phyloP scores from a whole-genome alignment of 2,888 invertebrate genomes.

The Perdita meconis region DNA sequence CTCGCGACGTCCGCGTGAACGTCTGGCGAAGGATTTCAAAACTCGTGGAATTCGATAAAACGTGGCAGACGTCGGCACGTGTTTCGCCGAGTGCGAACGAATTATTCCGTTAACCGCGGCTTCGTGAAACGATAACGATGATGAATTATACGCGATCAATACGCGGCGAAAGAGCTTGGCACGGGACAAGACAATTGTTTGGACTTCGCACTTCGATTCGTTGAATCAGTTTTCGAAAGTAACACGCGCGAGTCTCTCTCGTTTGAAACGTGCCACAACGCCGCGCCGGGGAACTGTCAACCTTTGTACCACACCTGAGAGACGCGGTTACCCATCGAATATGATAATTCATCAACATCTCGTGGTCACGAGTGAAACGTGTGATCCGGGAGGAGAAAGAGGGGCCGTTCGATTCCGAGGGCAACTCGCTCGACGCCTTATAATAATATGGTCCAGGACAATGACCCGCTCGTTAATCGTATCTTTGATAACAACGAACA shows the following conservation, averaged over 20 bases:
- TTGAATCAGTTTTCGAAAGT: background rate
- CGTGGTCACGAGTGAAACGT: conserved; percentile 7
- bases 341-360: background rate
- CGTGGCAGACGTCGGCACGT: background rate
- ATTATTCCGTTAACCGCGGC: background rate
- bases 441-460: too few species aligned
- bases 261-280: too few species aligned
- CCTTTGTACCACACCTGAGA: conserved; percentile 17
- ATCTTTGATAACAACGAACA: too few species aligned
- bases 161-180: background rate
- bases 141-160: conserved; percentile 32
- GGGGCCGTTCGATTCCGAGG: too few species aligned
- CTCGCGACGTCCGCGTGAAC: background rate
- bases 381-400: conserved; percentile 7
- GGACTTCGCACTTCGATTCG: conserved; percentile 29
- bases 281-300: background rate
- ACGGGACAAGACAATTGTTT: background rate
- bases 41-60: background rate
- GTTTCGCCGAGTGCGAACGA: background rate
- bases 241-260: too few species aligned
- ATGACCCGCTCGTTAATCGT: too few species aligned
- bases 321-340: background rate
- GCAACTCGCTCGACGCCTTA: too few species aligned
- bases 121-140: conserved; percentile 16
- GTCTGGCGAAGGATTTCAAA: background rate